Evolutionary conservation across 2,113 vertebrate genomes (phyloP).

Genomic region (Monopterus albus): DNA sequence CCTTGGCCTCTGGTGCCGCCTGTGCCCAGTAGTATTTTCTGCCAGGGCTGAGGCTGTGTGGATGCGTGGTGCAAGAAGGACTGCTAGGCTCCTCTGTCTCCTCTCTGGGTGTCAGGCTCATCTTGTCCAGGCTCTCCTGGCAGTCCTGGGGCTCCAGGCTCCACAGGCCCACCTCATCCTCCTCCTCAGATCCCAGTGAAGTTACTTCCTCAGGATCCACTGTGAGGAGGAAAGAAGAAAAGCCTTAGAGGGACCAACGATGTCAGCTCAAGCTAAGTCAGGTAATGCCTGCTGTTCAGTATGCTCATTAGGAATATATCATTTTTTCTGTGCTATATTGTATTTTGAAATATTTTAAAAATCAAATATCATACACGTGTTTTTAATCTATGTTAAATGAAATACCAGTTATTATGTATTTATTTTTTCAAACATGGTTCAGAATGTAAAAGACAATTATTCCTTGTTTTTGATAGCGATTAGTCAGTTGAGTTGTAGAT

Average conservation of each 20-base stretch:
- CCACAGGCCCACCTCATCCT: conserved; percentile 82
- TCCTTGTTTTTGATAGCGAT: conserved; percentile 25
- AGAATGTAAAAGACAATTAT: conserved; percentile 1
- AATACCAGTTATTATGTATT: not conserved
- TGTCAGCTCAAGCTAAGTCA: not conserved
- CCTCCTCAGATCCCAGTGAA: conserved; percentile 81
- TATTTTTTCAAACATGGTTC: not conserved
- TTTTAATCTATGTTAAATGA: not conserved
- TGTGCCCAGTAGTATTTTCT: conserved; percentile 70
- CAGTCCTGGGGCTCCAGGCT: conserved; percentile 78
- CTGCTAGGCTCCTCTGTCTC: conserved; percentile 78
- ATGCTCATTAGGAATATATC: not conserved
- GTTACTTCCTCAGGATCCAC: conserved; percentile 75
- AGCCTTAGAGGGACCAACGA: not conserved
- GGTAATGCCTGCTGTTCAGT: not conserved
- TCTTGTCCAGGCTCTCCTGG: conserved; percentile 79
- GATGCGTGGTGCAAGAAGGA: conserved; percentile 60
- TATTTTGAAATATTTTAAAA: conserved; percentile 4
- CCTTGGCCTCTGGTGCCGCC: conserved; percentile 58
- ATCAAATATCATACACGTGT: not conserved
- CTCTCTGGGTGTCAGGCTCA: conserved; percentile 80
- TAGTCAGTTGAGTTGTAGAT: no score
- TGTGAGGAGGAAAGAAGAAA: conserved; percentile 24
- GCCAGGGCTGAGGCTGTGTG: conserved; percentile 72
- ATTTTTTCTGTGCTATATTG: not conserved